phyloP scores from a whole-genome alignment of 2,888 invertebrate species.

The Muscina levida region DNA sequence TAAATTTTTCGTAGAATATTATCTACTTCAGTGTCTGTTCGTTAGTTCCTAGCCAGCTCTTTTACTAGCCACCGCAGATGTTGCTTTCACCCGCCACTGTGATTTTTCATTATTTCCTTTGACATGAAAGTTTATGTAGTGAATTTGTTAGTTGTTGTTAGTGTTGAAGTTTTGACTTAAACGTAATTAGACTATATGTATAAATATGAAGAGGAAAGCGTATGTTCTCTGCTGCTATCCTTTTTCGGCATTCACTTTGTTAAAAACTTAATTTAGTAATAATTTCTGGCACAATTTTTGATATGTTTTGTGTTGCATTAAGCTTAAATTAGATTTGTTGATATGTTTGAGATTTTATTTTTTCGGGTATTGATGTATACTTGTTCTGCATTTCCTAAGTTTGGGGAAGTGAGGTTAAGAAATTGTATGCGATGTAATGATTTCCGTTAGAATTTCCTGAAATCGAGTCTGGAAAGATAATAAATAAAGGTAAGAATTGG shows the following conservation, averaged over 20 bases:
- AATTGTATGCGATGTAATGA: too few species aligned
- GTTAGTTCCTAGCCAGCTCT: slow-evolving; percentile 1
- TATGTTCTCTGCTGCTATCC: slow-evolving; percentile 54
- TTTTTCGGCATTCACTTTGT: slow-evolving; percentile 28
- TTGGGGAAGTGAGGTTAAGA: neutral
- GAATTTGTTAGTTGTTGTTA: slow-evolving; percentile 46
- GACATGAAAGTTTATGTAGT: slow-evolving; percentile 21
- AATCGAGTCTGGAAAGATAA: neutral
- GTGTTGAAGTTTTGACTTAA: too few species aligned
- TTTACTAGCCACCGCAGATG: neutral
- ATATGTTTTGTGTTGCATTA: slow-evolving; percentile 22
- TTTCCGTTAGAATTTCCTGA: neutral
- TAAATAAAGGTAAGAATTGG: neutral
- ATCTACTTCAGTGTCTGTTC: too few species aligned
- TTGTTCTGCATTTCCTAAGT: slow-evolving; percentile 23
- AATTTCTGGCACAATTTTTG: slow-evolving; percentile 56
- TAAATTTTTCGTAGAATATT: neutral
- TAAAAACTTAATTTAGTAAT: slow-evolving; percentile 49
- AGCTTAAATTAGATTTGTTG: slow-evolving; percentile 25
- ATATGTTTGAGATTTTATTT: slow-evolving; percentile 5
- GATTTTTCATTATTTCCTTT: slow-evolving; percentile 39
- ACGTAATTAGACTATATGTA: slow-evolving; percentile 1
- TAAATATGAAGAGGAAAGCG: too few species aligned
- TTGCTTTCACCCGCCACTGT: neutral
- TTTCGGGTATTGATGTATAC: too few species aligned